Base-by-base conservation (phyloP, 2,888 invertebrate genomes). In the Pyrgus malvae region DNA sequence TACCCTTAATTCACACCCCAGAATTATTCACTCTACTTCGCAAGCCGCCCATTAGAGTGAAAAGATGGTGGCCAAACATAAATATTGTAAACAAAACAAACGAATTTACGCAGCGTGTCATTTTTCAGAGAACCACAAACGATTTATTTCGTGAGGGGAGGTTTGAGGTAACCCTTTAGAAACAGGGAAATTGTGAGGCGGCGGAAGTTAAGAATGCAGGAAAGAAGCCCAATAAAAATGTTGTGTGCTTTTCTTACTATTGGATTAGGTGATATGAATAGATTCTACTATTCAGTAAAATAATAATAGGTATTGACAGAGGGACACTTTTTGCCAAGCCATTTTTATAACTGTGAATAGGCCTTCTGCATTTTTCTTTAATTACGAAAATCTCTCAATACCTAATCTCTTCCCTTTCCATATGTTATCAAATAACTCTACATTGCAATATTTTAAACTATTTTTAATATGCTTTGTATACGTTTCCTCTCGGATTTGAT, bases 51-150 rank as follows among this genome's bases (percentile, higher is more conserved):
- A 45, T 53, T 53, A 53, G 4, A 25, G 19, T 6, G 17, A 25
- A 42, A 50, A 42, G 16, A 44, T 53, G 19, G 29, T 45, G 14
- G 45, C 25, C 25, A 29, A 38, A 48, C 41, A 42, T 42, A 42
- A 48, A 54, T 45, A 48, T 41, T 54, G 48, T 42, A 38, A 37
- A 49, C 41, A 72, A 72, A 78, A 78, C 75, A 74, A 72, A 72
- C 67, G 65, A 66, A 68, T 63, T 59, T 4, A 17, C 66, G 56
- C 55, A 62, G 59, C 55, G 63, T 60, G 67, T 73, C 68, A 80
- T 80, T 80, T 80, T 80, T 80, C 80, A 80, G 59, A 55, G 64
- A 56, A 63, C 80, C 80, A 45, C 77, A 59, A 65, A 69, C 76
- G 63, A 79, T 80, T 80, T 80, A 74, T 80, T 74, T 63, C 57